Evolutionary conservation across 1,140 invertebrate genomes (phyloP), one percentile per base, ranked within the genome.

Genomic region (Drosophila erecta): DNA sequence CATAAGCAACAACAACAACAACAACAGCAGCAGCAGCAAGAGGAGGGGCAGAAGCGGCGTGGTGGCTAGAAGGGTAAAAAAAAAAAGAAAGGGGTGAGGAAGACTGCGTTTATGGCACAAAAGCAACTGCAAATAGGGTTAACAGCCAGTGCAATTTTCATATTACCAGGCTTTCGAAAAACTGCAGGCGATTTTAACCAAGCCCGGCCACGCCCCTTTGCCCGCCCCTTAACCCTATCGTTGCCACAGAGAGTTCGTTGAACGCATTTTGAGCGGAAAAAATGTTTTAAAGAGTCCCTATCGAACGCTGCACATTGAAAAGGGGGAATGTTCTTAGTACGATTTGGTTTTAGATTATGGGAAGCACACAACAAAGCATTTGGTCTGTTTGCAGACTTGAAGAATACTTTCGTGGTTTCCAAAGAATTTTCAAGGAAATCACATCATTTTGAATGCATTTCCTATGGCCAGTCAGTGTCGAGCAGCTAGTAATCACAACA

Each of bases 141-240:
- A 86, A 86, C 79, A 87, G 84, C 75, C 83, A 86, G 83, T 81
- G 83, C 83, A 86, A 86, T 86, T 86, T 86, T 86, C 83, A 86
- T 86, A 86, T 86, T 86, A 87, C 83, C 74, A 85, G 77, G 69
- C 81, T 78, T 67, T 70, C 46, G 70, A 83, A 78, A 74, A 62
- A 65, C 57, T 78, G 62, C 61, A 83, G 53, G 58, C 77, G 37
- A 61, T 62, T 61, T 62, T 58, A 49, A 46, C 27, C 15, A 17
- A 10, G 22, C 35, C 43, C 37, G 14, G 4, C 33, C 17, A 15
- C 6, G 6, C 22, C 44, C 14, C 7, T 22, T n/a, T 22, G 12
- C 35, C 24, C 40, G n/a, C 47, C 15, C 35, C n/a, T 54, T 66
- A 56, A n/a, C 59, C 41, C 64, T 60, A 30, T 51, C 51, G 59